Percentiles rank a stretch among this genome's conserved stretches.
These are phyloP conservation scores for Stegana nigrithorax DNA, from an alignment of 2,888 invertebrate genomes.

Conservation along the genomic window DNA sequence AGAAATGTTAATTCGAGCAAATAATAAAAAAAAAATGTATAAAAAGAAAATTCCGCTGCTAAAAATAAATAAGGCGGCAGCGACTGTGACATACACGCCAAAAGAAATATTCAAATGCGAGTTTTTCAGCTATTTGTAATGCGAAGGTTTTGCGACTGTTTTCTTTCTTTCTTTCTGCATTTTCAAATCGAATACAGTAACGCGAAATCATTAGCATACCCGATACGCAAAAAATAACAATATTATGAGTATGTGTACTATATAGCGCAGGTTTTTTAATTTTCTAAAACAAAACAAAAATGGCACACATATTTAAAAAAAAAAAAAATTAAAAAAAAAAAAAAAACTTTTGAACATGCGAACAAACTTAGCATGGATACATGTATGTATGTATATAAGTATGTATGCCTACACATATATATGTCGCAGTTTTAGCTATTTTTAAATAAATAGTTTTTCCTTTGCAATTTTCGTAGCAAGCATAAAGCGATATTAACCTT, in stretches of 20 bases:
- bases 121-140: slow-evolving; percentile 2
- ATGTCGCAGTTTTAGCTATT: slow-evolving; percentile 1
- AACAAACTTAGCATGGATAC: too few relatives aligned
- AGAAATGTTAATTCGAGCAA: not conserved
- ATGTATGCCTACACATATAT: not conserved
- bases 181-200: too few relatives aligned
- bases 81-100: slow-evolving; percentile 3
- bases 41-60: not conserved
- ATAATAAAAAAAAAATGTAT: too few relatives aligned
- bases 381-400: too few relatives aligned
- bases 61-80: slow-evolving; percentile 7
- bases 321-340: too few relatives aligned
- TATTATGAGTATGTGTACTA: too few relatives aligned
- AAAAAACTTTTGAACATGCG: too few relatives aligned
- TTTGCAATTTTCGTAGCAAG: not conserved
- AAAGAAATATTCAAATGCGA: slow-evolving; percentile 7
- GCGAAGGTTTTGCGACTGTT: slow-evolving; percentile 13
- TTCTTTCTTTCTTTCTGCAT: too few relatives aligned
- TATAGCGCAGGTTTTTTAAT: too few relatives aligned
- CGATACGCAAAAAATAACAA: not conserved
- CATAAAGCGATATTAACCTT: slow-evolving; percentile 1
- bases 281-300: not conserved
- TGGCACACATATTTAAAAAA: not conserved
- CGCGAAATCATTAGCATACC: too few relatives aligned
- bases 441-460: slow-evolving; percentile 5